Evolutionary conservation across 2,113 vertebrate genomes (phyloP), one percentile per base, ranked within the genome.

Genomic region (Pachypanchax playfairii): DNA sequence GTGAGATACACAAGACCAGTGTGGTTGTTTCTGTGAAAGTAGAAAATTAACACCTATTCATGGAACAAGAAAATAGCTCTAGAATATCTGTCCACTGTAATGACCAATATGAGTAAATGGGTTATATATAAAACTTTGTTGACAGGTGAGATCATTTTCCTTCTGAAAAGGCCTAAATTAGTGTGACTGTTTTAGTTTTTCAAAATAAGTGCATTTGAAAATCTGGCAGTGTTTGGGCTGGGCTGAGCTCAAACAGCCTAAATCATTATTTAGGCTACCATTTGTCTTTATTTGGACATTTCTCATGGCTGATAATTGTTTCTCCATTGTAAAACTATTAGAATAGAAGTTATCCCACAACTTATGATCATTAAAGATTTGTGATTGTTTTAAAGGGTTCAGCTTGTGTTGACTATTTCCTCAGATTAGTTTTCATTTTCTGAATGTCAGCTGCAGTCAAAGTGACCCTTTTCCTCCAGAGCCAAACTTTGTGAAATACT

Each of bases 401-500:
- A 31, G 11, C 48, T 31, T 10, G 17, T 50, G 18, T 35, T 35
- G 20, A 54, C 15, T 29, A 15, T 20, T 20, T 28, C 11, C 1
- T 20, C 4, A 33, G 58, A 65, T 46, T 24, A 21, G 10, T 75
- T 71, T 75, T 47, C 41, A 50, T 12, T 42, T 2, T 50, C 51
- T 63, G 29, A 52, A 58, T 35, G 25, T 66, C 33, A 49, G 15
- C 46, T 35, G 2, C 33, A 38, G 22, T 67, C 15, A 54, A 7
- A 57, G 13, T 28, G 33, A 53, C 28, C 58, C 14, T 4, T 59
- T 51, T 29, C 25, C 48, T 14, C 44, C 22, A 21, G 3, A 61
- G 26, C 21, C 49, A 66, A 80, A 66, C 24, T 38, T 68, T 55
- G 50, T 33, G 44, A 28, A 54, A 56, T 47, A 50, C 11, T 55